Evolutionary conservation across 2,113 vertebrate genomes (phyloP).

Genomic region (Muntiacus muntjak): DNA sequence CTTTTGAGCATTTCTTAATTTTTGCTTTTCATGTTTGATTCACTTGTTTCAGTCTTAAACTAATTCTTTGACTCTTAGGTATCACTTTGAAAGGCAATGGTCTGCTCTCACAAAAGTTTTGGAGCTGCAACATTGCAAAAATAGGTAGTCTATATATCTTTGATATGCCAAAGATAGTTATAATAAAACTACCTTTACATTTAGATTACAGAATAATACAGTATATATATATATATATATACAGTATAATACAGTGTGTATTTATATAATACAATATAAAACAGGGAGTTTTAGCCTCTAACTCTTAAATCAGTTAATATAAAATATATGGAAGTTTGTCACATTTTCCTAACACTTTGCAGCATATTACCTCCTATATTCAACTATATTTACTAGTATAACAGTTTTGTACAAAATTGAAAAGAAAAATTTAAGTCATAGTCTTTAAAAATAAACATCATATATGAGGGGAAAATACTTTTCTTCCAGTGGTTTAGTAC

Average conservation of each 20-base stretch:
- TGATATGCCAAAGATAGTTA: slow-evolving; percentile 17
- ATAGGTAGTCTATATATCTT: not conserved
- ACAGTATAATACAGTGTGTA: not conserved
- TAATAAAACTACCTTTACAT: not conserved
- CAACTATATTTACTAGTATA: not conserved
- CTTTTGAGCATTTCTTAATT: slow-evolving; percentile 64
- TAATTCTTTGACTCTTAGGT: slow-evolving; percentile 78
- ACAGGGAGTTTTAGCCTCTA: not conserved
- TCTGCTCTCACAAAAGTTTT: not conserved
- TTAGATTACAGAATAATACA: not conserved
- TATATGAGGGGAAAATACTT: not conserved
- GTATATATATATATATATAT: not conserved
- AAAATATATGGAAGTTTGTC: not conserved
- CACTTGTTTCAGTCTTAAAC: slow-evolving; percentile 72
- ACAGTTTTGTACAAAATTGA: not conserved
- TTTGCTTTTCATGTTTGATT: slow-evolving; percentile 65
- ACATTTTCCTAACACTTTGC: not conserved
- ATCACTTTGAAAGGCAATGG: not conserved
- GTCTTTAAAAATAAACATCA: slow-evolving; percentile 29
- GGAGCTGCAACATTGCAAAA: not conserved
- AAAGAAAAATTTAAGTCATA: slow-evolving; percentile 14
- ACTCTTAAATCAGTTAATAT: slow-evolving; percentile 39
- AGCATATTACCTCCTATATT: not conserved
- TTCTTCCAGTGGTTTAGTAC: not conserved
- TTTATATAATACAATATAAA: not conserved